Evolutionary conservation across 1,140 invertebrate genomes (phyloP), one percentile per base, ranked within the genome.

Genomic region (Zaprionus nigranus): DNA sequence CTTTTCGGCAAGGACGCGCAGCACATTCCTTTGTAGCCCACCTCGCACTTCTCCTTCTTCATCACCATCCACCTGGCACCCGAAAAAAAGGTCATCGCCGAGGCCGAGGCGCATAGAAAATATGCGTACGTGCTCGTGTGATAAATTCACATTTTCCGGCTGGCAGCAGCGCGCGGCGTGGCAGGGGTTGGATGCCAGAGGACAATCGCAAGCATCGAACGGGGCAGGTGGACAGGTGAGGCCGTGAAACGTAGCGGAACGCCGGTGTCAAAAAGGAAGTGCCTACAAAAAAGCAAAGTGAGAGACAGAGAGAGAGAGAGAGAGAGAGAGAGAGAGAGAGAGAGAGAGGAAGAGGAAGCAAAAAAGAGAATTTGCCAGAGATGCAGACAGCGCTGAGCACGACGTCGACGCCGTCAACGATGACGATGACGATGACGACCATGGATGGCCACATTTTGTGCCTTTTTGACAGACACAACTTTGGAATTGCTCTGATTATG

Each of bases 61-160:
- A 6, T 15, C 22, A 5, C 11, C 12, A 24, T n/a, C 13, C 28
- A 13, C 17, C 46, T 20, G 46, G 46, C 30, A 40, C 5, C 38
- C 38, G 51, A 53, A 49, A 64, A 71, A 71, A 74, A 68, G 82
- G 79, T 59, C 79, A 69, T 34, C 64, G 66, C n/a, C n/a, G 40
- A 17, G 40, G 40, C 40, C 40, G 40, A 46, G 54, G 57, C 59
- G 66, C 58, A 57, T 75, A 53, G 49, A 69, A 82, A 83, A 88
- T 84, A 88, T 84, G 84, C 84, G 84, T 88, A 88, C 84, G 84
- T 88, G 84, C 84, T 88, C 84, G 84, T 88, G 84, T 88, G 84
- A 88, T 88, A 88, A 88, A 88, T 88, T 88, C 84, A 90, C 85
- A 88, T 88, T 88, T 88, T 88, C 84, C 84, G 84, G 77, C 84